Evolutionary conservation across 2,888 invertebrate species (phyloP), one percentile per base, ranked within the genome.

Genomic region (Cosmia pyralina): DNA sequence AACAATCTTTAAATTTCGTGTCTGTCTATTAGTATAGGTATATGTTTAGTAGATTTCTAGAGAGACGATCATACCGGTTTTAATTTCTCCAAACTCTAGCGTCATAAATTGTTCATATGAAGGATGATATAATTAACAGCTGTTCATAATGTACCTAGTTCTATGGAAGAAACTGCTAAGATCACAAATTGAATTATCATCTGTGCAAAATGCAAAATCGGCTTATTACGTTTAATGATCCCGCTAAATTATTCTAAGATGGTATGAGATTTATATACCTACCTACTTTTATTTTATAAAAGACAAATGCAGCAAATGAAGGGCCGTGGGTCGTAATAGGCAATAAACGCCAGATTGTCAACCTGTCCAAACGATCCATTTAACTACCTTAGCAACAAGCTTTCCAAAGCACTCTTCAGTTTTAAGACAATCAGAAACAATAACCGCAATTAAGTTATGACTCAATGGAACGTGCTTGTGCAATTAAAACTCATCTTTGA

Each of bases 51-150:
- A 2, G 17, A 50, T 65, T 68, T 82, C 58, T 77, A 80, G 59
- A 79, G 58, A 65, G 60, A 78, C 72, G 41, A 59, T 52, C 15
- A 68, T 78, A 84, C 82, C 82, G 85, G 85, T 85, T 85, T 62
- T 64, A 85, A 79, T 85, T 85, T 85, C 82, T 80, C 77, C 71
- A 75, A 82, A 77, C 22, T 52, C 46, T 73, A 67, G n/a, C 58
- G 62, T 77, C 65, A 60, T 68, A 53, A 68, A 58, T 50, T 44
- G 11, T 46, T 53, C 19, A 2, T 38, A 48, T 48, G 50, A 13
- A 28, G 13, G 63, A 69, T 52, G 63, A 69, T 52, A 41, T 19
- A 22, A 13, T 17, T 46, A 11, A 38, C 28, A 28, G 28, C n/a
- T 52, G 38, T 5, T 6, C 4, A 38, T 38, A 38, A 38, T 38